These are phyloP conservation scores for Dendronephthya gigantea DNA, from an alignment of 64 coral and sea anemone genomes.

Conservation along the genomic window DNA sequence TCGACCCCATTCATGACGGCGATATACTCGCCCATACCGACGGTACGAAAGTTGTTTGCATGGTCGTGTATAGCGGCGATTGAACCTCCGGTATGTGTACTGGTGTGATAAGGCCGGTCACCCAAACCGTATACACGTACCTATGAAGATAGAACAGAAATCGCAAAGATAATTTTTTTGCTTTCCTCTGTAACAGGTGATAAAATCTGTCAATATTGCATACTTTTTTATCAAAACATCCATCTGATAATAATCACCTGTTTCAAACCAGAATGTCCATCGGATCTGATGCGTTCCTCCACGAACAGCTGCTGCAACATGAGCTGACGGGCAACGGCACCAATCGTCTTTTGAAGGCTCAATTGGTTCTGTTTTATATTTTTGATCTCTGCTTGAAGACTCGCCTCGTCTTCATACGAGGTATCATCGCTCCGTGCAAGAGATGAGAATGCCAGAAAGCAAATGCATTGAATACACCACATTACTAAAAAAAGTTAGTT, in stretches of 20 bases:
- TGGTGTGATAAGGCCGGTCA: conserved; percentile 8
- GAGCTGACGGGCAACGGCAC: conserved; percentile 11
- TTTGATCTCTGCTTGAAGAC: neutral
- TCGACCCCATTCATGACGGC: conserved; percentile 27
- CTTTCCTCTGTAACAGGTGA: too few relatives aligned
- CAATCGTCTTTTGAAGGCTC: neutral
- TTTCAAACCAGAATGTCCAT: conserved; percentile 21
- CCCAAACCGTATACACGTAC: neutral
- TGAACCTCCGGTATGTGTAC: neutral
- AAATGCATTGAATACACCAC: too few relatives aligned
- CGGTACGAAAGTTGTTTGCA: conserved; percentile 26
- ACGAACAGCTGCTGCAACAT: conserved; percentile 26
- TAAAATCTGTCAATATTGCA: too few relatives aligned
- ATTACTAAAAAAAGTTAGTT: too few relatives aligned
- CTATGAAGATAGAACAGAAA: neutral
- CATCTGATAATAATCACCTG: neutral
- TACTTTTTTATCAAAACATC: too few relatives aligned
- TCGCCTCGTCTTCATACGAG: too few relatives aligned
- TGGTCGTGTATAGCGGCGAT: conserved; percentile 26
- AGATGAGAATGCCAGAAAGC: too few relatives aligned
- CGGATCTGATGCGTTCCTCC: conserved; percentile 18
- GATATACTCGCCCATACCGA: conserved; percentile 27
- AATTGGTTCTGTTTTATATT: neutral
- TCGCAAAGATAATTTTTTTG: too few relatives aligned
- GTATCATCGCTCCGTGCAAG: too few relatives aligned